phyloP scores from a whole-genome alignment of 2,113 vertebrate species.

The Peromyscus maniculatus region DNA sequence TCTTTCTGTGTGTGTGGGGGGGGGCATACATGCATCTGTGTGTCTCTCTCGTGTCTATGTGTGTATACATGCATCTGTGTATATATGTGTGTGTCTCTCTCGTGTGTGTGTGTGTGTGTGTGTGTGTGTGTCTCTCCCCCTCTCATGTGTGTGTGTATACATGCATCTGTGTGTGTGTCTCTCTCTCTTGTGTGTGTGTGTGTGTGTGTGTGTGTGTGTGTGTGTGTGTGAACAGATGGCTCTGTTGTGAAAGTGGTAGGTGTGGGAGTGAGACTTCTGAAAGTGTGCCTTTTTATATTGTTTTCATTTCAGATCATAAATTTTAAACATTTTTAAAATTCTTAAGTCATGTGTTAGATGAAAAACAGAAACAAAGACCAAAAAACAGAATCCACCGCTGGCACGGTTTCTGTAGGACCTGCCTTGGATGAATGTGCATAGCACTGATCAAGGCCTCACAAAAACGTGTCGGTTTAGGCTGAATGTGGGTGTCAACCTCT shows the following conservation, averaged over 20 bases:
- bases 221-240: background rate
- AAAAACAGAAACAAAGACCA: constrained; percentile 11
- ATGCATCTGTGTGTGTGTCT: background rate
- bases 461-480: background rate
- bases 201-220: background rate
- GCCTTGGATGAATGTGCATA: accelerated
- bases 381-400: background rate
- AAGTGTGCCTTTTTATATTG: background rate
- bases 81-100: background rate
- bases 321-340: background rate
- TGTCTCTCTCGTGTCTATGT: background rate
- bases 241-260: background rate
- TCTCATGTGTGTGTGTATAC: background rate
- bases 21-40: background rate
- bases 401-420: background rate
- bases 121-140: background rate
- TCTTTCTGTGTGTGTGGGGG: too few relatives aligned
- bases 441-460: background rate
- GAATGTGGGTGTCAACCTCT: too few relatives aligned
- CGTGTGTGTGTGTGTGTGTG: background rate
- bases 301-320: constrained; percentile 5
- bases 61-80: background rate
- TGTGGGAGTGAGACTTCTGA: background rate
- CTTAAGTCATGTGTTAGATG: background rate
- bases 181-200: background rate